Percentiles rank a stretch among this genome's conserved stretches.
phyloP scores from a whole-genome alignment of 2,797 vertebrate genomes.

The Channallabes apus region DNA sequence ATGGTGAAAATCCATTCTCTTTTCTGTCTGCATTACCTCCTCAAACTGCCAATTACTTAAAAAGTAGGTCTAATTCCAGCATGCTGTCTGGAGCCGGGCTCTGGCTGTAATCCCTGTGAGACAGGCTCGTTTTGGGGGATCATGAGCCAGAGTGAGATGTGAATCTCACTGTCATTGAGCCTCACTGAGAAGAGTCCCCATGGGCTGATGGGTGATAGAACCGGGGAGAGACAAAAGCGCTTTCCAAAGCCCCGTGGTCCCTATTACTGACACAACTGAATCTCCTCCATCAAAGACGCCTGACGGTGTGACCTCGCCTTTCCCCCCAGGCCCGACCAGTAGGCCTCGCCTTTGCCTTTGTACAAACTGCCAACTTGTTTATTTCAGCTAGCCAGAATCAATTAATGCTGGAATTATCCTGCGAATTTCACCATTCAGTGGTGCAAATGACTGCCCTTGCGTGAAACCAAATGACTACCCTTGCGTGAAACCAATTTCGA shows the following conservation, averaged over 20 bases:
- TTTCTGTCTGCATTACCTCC: conserved; percentile 30
- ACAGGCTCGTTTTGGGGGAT: conserved; percentile 58
- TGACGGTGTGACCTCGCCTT: conserved; percentile 34
- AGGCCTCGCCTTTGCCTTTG: conserved; percentile 60
- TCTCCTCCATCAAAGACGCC: conserved; percentile 47
- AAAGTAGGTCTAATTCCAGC: conserved; percentile 37
- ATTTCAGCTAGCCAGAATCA: conserved; percentile 75
- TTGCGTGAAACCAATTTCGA: conserved; percentile 72
- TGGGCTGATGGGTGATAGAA: conserved; percentile 56
- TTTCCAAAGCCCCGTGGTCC: conserved; percentile 42
- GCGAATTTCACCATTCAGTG: conserved; percentile 72
- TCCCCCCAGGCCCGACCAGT: conserved; percentile 56
- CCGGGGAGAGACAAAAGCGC: conserved; percentile 43
- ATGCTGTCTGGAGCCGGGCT: conserved; percentile 29
- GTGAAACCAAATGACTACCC: conserved; percentile 69
- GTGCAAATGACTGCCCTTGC: conserved; percentile 73
- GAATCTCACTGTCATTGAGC: conserved; percentile 58
- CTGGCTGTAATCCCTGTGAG: conserved; percentile 50
- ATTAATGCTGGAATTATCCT: conserved; percentile 78
- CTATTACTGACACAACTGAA: conserved; percentile 47
- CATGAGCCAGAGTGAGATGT: conserved; percentile 58
- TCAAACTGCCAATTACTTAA: conserved; percentile 50
- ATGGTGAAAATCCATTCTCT: conserved; percentile 25
- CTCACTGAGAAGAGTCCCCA: conserved; percentile 54
- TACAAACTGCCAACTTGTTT: conserved; percentile 71